Evolutionary conservation across 2,888 invertebrate species (phyloP).

Genomic region (Lagria hirta): DNA sequence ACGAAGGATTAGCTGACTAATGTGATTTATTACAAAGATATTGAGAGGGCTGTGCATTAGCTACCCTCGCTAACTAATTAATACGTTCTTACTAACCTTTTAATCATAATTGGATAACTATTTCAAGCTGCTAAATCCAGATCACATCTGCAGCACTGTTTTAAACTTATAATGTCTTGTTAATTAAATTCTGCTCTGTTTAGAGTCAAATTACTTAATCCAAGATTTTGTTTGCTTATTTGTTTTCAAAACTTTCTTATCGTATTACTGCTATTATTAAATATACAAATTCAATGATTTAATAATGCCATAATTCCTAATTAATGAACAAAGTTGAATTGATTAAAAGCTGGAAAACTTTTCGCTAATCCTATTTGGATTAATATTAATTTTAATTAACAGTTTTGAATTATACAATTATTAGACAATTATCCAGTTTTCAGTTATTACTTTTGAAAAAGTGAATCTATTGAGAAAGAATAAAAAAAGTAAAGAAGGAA

Average conservation of each 20-base stretch:
- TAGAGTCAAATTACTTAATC: slow-evolving; percentile 33
- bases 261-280: slow-evolving; percentile 33
- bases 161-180: slow-evolving; percentile 51
- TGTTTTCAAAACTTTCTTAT: slow-evolving; percentile 37
- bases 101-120: slow-evolving; percentile 57
- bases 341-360: too few relatives aligned
- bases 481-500: too few relatives aligned
- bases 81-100: slow-evolving; percentile 56
- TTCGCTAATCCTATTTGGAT: too few relatives aligned
- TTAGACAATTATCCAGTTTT: too few relatives aligned
- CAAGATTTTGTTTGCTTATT: slow-evolving; percentile 38
- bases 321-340: slow-evolving; percentile 26
- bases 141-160: slow-evolving; percentile 47
- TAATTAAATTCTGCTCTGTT: slow-evolving; percentile 48
- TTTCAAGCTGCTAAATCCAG: slow-evolving; percentile 46
- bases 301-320: slow-evolving; percentile 32
- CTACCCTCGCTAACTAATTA: slow-evolving; percentile 51
- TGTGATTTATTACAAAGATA: slow-evolving; percentile 53
- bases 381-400: too few relatives aligned
- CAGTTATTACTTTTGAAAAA: too few relatives aligned
- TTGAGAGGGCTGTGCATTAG: slow-evolving; percentile 48
- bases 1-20: slow-evolving; percentile 51
- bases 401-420: too few relatives aligned
- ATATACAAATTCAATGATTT: slow-evolving; percentile 39
- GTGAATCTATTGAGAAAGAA: too few relatives aligned